Conservation (phyloP, 1,140 invertebrate species). For the Potamilus streckersoni region DNA sequence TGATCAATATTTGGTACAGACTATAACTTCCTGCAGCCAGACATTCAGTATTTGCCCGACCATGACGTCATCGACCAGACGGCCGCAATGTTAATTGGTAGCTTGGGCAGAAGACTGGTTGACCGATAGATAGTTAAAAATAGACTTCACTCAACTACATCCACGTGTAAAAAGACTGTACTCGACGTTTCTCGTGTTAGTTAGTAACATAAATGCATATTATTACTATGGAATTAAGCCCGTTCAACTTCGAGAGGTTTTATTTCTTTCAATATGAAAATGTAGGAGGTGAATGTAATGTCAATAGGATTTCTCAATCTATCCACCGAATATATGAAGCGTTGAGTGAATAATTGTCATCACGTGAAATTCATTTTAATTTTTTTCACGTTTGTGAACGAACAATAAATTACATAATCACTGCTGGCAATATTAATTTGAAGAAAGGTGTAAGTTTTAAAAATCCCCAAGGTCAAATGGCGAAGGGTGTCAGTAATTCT, state of each 20-base stretch:
- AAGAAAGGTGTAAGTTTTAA: neutral
- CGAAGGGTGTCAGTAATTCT: conserved; percentile 15
- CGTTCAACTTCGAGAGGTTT: neutral
- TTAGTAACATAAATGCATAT: neutral
- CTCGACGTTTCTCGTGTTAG: too few species aligned
- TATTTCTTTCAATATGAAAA: neutral
- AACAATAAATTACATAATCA: neutral
- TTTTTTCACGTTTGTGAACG: conserved; percentile 6
- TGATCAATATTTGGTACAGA: conserved; percentile 14
- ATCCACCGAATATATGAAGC: neutral
- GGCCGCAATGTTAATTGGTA: conserved; percentile 24
- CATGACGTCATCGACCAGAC: conserved; percentile 33
- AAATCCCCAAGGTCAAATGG: conserved; percentile 17
- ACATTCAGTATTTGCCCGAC: conserved; percentile 16
- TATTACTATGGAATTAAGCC: neutral
- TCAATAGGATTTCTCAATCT: conserved; percentile 11
- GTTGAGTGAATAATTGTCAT: neutral
- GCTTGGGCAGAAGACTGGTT: neutral
- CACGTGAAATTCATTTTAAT: neutral
- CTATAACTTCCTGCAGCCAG: conserved; percentile 19
- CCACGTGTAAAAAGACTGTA: neutral
- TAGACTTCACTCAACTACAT: too few species aligned
- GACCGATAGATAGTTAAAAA: neutral
- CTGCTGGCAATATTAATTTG: neutral
- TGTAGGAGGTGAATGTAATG: conserved; percentile 9